A percentile compares a stretch with the other conserved stretches of the same genome.
Evolutionary conservation across 2,797 vertebrate species (phyloP).

Genomic region (Chloroceryle inda): DNA sequence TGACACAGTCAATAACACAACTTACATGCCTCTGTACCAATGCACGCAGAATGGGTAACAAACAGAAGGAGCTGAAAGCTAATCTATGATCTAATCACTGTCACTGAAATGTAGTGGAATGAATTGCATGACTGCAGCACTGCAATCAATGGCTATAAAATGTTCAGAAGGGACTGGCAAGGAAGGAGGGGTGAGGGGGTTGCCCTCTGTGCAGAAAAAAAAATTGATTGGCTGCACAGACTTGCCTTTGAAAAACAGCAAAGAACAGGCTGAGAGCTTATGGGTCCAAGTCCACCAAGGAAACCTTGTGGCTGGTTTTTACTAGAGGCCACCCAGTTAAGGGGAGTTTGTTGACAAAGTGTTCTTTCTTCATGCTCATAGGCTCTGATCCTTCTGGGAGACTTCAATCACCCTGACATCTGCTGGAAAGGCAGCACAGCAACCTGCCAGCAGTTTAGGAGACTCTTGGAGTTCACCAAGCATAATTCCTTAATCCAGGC

Average conservation of each 20-base stretch:
- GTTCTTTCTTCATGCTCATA: not conserved
- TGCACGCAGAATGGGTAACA: not conserved
- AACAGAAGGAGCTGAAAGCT: not conserved
- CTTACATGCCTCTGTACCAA: rapidly evolving
- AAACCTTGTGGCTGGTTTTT: not conserved
- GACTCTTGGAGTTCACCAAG: not conserved
- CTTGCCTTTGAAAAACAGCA: not conserved
- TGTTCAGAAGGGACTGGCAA: not conserved
- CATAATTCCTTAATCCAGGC: not conserved
- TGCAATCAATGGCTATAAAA: not conserved
- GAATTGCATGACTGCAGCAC: not conserved
- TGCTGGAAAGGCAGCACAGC: not conserved
- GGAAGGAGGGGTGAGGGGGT: not conserved
- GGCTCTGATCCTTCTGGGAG: not conserved
- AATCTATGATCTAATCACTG: rapidly evolving
- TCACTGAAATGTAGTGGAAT: rapidly evolving
- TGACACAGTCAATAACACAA: rapidly evolving
- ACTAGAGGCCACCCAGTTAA: rapidly evolving
- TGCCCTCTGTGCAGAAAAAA: not conserved
- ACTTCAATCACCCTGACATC: not conserved
- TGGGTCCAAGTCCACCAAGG: not conserved
- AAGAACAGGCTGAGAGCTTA: not conserved
- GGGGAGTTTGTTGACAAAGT: not conserved
- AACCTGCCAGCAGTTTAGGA: not conserved
- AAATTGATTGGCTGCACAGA: not conserved